Evolutionary conservation across 2,888 invertebrate species (phyloP).

Genomic region (Noctua janthina): DNA sequence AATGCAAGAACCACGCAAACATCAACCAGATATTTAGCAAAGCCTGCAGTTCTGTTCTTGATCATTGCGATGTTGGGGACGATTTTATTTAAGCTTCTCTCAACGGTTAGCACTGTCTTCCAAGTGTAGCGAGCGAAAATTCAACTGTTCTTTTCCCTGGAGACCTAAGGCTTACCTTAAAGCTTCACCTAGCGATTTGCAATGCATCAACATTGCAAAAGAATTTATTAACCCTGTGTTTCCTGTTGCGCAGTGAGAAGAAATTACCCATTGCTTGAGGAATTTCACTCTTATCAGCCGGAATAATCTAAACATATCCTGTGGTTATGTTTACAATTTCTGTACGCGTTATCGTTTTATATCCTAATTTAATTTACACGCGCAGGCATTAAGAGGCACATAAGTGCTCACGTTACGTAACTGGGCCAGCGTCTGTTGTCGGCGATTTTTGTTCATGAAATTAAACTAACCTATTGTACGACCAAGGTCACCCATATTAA

Average conservation of each 20-base stretch:
- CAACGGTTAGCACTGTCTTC: not conserved
- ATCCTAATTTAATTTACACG: slow-evolving; percentile 69
- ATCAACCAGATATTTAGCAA: not conserved
- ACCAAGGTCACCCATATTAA: slow-evolving; percentile 87
- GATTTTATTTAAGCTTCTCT: not conserved
- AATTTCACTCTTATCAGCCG: slow-evolving; percentile 42
- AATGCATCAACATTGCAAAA: not conserved
- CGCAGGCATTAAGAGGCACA: slow-evolving; percentile 59
- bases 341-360: slow-evolving; percentile 66
- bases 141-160: not conserved
- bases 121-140: not conserved
- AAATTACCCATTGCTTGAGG: not conserved
- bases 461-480: slow-evolving; percentile 79
- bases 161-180: not conserved
- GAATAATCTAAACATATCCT: slow-evolving; percentile 39
- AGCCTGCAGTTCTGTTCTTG: not conserved
- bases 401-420: slow-evolving; percentile 73
- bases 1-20: not conserved
- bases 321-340: slow-evolving; percentile 60
- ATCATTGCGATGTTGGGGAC: not conserved
- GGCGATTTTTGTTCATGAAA: slow-evolving; percentile 70
- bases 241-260: not conserved
- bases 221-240: not conserved
- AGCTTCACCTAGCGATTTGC: not conserved
- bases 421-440: slow-evolving; percentile 73